Base-by-base conservation (phyloP, 2,113 vertebrate genomes). In the Pavo muticus region DNA sequence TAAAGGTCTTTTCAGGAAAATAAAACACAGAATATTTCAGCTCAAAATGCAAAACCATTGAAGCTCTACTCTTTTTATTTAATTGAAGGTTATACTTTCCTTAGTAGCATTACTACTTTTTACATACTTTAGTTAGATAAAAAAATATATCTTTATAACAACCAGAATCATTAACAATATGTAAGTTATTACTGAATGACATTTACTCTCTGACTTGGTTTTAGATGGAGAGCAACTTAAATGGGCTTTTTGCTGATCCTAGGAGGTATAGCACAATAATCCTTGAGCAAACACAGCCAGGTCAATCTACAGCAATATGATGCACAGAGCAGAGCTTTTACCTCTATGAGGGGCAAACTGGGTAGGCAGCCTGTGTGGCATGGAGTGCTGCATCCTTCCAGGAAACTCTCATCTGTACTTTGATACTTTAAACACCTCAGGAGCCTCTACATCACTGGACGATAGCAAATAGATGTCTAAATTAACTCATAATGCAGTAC, bases 1-100 rank as follows among this genome's bases (percentile, higher is more conserved):
- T 86, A 79, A 96, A 86, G 39, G 40, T 40, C 68, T 77, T 52
- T 87, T 94, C 82, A 93, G 93, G 80, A 37, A 83, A 91, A 40
- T 15, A 6, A 10, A 73, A 14, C 14, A 44, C 65, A 42, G 19
- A 32, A 10, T 67, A 5, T 57, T 94, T 70, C 6, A 67, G 37
- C 15, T 64, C 1, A 1, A 18, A 65, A 73, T 42, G 15, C 25
- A 71, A 63, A 82, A 72, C 44, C 1, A 0, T 18, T 52, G 30
- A 74, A 0, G 0, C 20, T 56, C 0, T 18, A 37, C 0, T 39
- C 16, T 3, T 74, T 75, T 77, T 17, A 14, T 9, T 65, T 12
- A 48, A 24, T 2, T 24, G 20, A 10, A 69, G 42, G 7, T 40
- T 32, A 27, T 9, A 11, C 29, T 32, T 27, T 50, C 69, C 35